Evolutionary conservation across 2,888 invertebrate species (phyloP).

Genomic region (Heliconius erato): DNA sequence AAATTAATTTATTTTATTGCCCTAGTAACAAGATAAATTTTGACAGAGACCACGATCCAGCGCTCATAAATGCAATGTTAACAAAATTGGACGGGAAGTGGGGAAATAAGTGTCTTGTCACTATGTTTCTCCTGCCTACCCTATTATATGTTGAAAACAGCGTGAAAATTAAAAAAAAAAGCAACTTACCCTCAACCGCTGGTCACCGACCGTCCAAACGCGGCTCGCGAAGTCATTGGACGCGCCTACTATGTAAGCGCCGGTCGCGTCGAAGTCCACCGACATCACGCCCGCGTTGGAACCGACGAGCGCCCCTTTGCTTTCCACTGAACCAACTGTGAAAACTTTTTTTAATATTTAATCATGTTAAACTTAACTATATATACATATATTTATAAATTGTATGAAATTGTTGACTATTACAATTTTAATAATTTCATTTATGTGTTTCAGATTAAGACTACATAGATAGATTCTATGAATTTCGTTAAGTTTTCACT

Average conservation of each 20-base stretch:
- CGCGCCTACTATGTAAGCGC: slow-evolving; percentile 94
- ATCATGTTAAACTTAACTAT: not conserved
- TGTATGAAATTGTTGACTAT: not conserved
- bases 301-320: slow-evolving; percentile 93
- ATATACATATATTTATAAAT: not conserved
- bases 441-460: not conserved
- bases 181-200: slow-evolving; percentile 93
- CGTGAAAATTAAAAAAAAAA: not conserved
- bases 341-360: slow-evolving; percentile 36
- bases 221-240: slow-evolving; percentile 98
- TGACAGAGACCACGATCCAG: no score
- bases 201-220: slow-evolving; percentile 97
- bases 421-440: not conserved
- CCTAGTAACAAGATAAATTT: no score
- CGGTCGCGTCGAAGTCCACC: slow-evolving; percentile 97
- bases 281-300: slow-evolving; percentile 98
- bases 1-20: no score
- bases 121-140: not conserved
- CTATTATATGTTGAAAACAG: not conserved
- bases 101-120: not conserved
- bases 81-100: no score
- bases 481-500: no score
- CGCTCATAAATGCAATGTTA: no score
- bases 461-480: no score
- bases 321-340: slow-evolving; percentile 88